Evolutionary conservation across 2,888 invertebrate genomes (phyloP).

Genomic region (Dioctria linearis): DNA sequence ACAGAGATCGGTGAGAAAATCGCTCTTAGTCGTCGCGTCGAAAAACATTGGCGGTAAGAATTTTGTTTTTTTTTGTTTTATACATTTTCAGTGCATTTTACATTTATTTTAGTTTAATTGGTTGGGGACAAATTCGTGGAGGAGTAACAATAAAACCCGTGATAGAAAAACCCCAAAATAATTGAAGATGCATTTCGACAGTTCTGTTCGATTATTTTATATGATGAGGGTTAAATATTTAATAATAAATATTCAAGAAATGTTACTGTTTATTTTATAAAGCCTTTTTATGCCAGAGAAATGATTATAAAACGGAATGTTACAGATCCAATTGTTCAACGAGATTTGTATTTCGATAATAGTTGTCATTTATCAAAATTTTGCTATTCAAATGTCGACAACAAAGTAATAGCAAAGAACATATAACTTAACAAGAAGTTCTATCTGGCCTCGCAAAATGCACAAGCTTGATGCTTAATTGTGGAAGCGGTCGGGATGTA

Average conservation of each 20-base stretch:
- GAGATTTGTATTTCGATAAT: too few relatives aligned
- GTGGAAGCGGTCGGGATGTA: too few relatives aligned
- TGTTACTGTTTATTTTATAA: background rate
- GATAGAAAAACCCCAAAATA: conserved; percentile 46
- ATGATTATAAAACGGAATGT: too few relatives aligned
- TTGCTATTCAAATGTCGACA: too few relatives aligned
- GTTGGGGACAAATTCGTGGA: conserved; percentile 99
- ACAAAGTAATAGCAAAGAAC: too few relatives aligned
- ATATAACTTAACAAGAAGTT: too few relatives aligned
- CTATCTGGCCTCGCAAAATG: too few relatives aligned
- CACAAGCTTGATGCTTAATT: too few relatives aligned
- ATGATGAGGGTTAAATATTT: conserved; percentile 27
- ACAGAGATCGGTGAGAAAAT: conserved; percentile 99
- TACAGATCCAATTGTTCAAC: too few relatives aligned
- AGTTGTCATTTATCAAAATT: too few relatives aligned
- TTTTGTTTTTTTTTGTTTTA: background rate
- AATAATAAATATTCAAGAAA: conserved; percentile 32
- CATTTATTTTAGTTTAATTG: conserved; percentile 85
- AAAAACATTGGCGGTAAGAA: conserved; percentile 97
- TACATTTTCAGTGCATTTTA: conserved; percentile 43
- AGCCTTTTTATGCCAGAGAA: too few relatives aligned
- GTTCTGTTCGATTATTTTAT: conserved; percentile 45
- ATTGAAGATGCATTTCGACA: conserved; percentile 35
- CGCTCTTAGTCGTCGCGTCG: conserved; percentile 97
- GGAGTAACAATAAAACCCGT: conserved; percentile 95